phyloP scores from a whole-genome alignment of 2,797 vertebrate genomes.

The Scleropages formosus region DNA sequence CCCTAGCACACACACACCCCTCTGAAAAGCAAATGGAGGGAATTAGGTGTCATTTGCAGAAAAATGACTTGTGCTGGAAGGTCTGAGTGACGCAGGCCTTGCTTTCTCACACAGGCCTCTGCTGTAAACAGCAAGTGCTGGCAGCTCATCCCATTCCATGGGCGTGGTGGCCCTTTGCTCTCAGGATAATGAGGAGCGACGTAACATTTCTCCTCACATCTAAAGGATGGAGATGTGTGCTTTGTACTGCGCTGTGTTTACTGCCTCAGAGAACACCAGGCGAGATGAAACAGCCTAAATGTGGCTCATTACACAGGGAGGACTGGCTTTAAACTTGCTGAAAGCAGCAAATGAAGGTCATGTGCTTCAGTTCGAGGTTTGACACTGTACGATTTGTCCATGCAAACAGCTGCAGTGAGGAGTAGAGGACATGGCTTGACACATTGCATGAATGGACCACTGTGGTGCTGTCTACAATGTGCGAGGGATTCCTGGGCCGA shows the following conservation, averaged over 20 bases:
- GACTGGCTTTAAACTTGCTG: not conserved
- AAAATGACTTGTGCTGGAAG: slow-evolving; percentile 11
- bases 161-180: not conserved
- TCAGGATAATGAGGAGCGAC: slow-evolving; percentile 20
- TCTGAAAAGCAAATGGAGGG: slow-evolving; percentile 32
- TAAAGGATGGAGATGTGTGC: slow-evolving; percentile 44
- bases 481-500: too few species aligned
- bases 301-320: not conserved
- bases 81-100: not conserved
- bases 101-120: slow-evolving; percentile 32
- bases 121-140: slow-evolving; percentile 31
- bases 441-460: too few species aligned
- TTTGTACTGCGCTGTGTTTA: not conserved
- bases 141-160: slow-evolving; percentile 14
- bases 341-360: not conserved
- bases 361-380: not conserved
- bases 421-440: too few species aligned
- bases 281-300: not conserved
- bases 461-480: too few species aligned
- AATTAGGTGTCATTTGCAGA: slow-evolving; percentile 49
- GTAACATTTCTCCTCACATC: slow-evolving; percentile 40
- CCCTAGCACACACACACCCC: not conserved
- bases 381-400: too few species aligned
- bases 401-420: too few species aligned
- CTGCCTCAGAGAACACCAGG: not conserved